phyloP scores from a whole-genome alignment of 1,140 invertebrate genomes.

The Saccostrea cuccullata region DNA sequence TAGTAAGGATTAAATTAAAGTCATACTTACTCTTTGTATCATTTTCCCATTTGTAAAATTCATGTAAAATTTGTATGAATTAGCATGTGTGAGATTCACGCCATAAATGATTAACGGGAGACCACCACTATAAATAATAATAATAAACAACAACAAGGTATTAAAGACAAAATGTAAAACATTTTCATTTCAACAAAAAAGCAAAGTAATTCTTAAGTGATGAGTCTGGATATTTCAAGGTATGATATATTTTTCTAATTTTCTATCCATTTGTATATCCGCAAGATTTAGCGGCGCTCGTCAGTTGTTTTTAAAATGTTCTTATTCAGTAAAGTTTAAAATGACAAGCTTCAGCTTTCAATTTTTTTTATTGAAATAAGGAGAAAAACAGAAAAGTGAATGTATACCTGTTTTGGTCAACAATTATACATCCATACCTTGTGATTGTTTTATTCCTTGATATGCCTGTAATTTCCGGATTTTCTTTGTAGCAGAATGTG shows the following conservation, averaged over 20 bases:
- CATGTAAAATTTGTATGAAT: neutral
- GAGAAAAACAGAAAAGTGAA: no score
- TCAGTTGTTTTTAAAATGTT: no score
- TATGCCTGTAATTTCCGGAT: neutral
- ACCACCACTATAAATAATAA: neutral
- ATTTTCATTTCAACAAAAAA: neutral
- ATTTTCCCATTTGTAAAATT: neutral
- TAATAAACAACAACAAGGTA: neutral
- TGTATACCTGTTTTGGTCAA: neutral
- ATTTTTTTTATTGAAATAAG: no score
- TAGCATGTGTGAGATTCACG: neutral
- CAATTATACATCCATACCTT: neutral
- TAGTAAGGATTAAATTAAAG: neutral
- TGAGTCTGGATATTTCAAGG: no score
- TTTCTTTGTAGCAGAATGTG: neutral
- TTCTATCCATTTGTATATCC: no score
- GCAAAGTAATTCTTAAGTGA: no score
- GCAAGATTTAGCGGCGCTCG: no score
- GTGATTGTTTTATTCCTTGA: neutral
- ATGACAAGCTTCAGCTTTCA: no score
- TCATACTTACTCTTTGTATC: neutral
- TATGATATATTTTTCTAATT: no score
- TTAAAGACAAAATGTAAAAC: neutral
- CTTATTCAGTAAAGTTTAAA: no score
- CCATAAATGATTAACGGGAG: neutral